These are phyloP conservation scores for Columba livia DNA, from an alignment of 2,113 vertebrate genomes.

Conservation along the genomic window DNA sequence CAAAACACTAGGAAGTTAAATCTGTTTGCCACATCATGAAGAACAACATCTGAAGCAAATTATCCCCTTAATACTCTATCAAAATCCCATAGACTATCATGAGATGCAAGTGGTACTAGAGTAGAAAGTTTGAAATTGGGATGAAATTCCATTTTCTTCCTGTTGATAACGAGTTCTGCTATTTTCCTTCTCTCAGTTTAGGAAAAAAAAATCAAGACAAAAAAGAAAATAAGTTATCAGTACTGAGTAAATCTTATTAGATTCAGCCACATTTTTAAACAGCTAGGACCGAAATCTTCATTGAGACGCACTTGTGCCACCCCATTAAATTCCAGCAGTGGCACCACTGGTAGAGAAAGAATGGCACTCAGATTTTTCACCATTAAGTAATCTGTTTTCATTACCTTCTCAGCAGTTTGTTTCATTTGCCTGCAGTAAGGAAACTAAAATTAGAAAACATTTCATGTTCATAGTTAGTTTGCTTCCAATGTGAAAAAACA, in stretches of 20 bases:
- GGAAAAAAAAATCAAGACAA: background rate
- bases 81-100: background rate
- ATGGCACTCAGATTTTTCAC: conserved; percentile 34
- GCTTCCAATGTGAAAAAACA: conserved; percentile 58
- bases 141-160: background rate
- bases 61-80: background rate
- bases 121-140: background rate
- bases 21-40: background rate
- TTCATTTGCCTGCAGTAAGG: conserved; percentile 62
- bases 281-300: conserved; percentile 25
- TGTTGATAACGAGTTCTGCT: background rate
- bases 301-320: conserved; percentile 32
- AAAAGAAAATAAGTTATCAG: background rate
- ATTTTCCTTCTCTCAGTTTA: background rate
- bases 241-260: conserved; percentile 4
- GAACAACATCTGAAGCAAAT: background rate
- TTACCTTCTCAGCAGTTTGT: conserved; percentile 61
- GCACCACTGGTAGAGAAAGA: conserved; percentile 53
- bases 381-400: conserved; percentile 66
- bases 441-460: conserved; percentile 63
- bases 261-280: conserved; percentile 41
- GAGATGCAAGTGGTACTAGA: background rate
- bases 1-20: background rate
- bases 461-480: conserved; percentile 60
- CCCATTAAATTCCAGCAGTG: conserved; percentile 65